Evolutionary conservation across 2,888 invertebrate genomes (phyloP).

Genomic region (Aleiodes alternator): DNA sequence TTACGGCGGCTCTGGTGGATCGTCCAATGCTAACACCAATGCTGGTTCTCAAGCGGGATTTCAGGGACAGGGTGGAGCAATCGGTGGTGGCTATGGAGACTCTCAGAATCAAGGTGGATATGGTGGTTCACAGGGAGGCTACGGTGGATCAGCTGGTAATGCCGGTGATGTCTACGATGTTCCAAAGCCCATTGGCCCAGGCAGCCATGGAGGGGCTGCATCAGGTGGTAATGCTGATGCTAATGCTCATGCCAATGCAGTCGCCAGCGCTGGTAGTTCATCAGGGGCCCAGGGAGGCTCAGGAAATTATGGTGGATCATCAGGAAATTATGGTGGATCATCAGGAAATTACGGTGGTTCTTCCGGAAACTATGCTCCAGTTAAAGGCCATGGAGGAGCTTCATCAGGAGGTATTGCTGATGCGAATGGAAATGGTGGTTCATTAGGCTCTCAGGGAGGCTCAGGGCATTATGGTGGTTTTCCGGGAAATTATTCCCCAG

Average conservation of each 20-base stretch:
- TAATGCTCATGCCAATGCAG: too few relatives aligned
- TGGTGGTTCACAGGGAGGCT: not conserved
- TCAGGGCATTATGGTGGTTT: not conserved
- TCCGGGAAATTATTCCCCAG: not conserved
- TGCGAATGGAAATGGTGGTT: constrained; percentile 17
- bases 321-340: constrained; percentile 6
- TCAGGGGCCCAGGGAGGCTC: constrained; percentile 1
- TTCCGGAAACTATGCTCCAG: not conserved
- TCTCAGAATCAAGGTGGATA: too few relatives aligned
- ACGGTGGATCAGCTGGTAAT: constrained; percentile 14
- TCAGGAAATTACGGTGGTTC: not conserved
- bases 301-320: constrained; percentile 40
- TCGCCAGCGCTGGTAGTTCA: not conserved
- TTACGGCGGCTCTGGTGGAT: constrained; percentile 5
- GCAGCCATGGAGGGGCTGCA: not conserved
- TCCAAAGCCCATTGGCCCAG: not conserved
- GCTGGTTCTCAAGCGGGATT: too few relatives aligned
- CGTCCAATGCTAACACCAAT: too few relatives aligned
- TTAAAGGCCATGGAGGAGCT: not conserved
- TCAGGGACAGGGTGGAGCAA: too few relatives aligned
- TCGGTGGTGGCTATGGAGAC: too few relatives aligned
- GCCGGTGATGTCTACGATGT: not conserved
- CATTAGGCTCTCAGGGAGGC: not conserved
- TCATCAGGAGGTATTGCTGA: constrained; percentile 29
- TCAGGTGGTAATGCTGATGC: not conserved